Base-by-base conservation (phyloP, 1,140 invertebrate species). In the Maniola jurtina region DNA sequence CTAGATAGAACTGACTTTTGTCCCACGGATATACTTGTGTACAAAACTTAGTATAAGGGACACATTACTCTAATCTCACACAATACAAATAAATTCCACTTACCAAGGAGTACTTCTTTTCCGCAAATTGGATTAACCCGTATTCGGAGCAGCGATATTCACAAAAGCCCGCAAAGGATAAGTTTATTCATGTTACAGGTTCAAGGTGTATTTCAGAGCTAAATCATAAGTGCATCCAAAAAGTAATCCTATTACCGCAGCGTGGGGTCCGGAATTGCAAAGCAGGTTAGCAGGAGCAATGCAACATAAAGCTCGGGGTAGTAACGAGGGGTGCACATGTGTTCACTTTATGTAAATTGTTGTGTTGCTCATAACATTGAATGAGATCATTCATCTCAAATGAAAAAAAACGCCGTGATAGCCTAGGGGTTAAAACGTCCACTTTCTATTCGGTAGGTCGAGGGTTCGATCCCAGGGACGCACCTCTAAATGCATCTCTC, bases 291-390 rank as follows among this genome's bases (percentile, higher is more conserved):
- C 25, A 55, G 38, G 59, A 61, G 47, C 59, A 61, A 16, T 66
- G 64, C 64, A 66, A 60, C 57, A 66, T 66, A 66, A 66, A 66
- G 34, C 64, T 60, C 56, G 55, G 14, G 35, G 36, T n/a, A 42
- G 64, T 54, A 54, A 54, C 64, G 48, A 25, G 45, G 15, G 35
- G n/a, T n/a, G 47, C 61, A 62, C 57, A 66, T 66, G 64, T 66
- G 64, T 60, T 52, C 56, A 15, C 56, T 65, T 65, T 65, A 66
- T 66, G 64, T 66, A 66, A 66, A 66, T 66, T 38, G 56, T 25
- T 54, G 64, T 60, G 40, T 57, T 55, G 64, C 57, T 66, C 64
- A 60, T 54, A 38, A 47, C 36, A 56, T 61, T 48, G 57, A 66
- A 66, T 66, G 64, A 56, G 58, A 52, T 25, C 48, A 25, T 52